phyloP scores from a whole-genome alignment of 1,140 invertebrate species.

The Magallana gigas region DNA sequence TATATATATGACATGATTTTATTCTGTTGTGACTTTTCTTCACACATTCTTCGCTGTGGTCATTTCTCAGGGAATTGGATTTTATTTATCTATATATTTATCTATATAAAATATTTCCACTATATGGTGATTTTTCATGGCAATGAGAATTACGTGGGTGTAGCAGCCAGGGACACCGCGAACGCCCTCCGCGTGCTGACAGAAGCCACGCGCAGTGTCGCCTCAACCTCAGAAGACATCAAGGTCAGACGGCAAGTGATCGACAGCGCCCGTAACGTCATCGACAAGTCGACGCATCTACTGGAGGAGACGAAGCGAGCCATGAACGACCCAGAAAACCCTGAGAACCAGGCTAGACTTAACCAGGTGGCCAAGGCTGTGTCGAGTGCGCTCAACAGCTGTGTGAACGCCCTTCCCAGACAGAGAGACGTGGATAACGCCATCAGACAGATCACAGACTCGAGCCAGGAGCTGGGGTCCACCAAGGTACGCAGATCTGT shows the following conservation, averaged over 20 bases:
- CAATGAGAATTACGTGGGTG: slow-evolving; percentile 90
- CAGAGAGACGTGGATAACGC: slow-evolving; percentile 93
- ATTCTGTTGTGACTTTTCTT: background rate
- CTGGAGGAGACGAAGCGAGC: slow-evolving; percentile 88
- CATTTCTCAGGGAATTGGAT: too few relatives aligned
- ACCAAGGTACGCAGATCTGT: slow-evolving; percentile 79
- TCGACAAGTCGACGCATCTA: slow-evolving; percentile 86
- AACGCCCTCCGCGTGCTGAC: slow-evolving; percentile 86
- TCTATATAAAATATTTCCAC: background rate
- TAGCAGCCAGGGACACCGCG: slow-evolving; percentile 89
- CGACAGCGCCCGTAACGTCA: slow-evolving; percentile 86
- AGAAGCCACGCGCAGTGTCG: slow-evolving; percentile 86
- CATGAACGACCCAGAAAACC: slow-evolving; percentile 83
- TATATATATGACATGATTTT: background rate
- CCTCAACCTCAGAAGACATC: slow-evolving; percentile 83
- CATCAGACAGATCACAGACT: slow-evolving; percentile 87
- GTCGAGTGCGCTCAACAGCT: slow-evolving; percentile 81
- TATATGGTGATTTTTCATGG: slow-evolving; percentile 78
- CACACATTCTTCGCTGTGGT: too few relatives aligned
- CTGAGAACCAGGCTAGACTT: slow-evolving; percentile 83
- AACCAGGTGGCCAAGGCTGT: slow-evolving; percentile 81
- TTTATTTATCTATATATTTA: too few relatives aligned
- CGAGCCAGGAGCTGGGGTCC: slow-evolving; percentile 86
- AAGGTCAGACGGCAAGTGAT: slow-evolving; percentile 82
- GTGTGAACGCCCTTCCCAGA: slow-evolving; percentile 90